Base-by-base conservation (phyloP, 2,797 vertebrate genomes). In the Urocyon cinereoargenteus region DNA sequence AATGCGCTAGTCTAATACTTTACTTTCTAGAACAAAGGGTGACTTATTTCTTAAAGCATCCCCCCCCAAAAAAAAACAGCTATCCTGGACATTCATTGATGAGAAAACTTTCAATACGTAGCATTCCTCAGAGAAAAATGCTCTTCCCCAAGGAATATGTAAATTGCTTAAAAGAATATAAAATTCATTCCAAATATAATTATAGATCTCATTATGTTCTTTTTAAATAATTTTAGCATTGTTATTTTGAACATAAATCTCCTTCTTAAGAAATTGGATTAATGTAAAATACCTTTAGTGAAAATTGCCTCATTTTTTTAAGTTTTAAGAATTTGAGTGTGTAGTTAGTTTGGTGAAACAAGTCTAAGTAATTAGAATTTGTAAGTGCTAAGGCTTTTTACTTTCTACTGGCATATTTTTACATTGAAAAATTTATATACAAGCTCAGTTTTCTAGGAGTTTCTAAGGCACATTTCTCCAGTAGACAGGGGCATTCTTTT, bases 1-100 rank as follows among this genome's bases (percentile, higher is more conserved):
- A n/a, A 85, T 87, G 12, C 10, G 51, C 11, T 45, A 59, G 51
- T 26, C 72, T 87, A 53, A 92, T 34, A 86, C 16, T 94, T 51
- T 21, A 49, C 26, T 88, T 88, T 89, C 53, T 87, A 93, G 40
- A 90, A 93, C 49, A 95, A 93, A 96, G 59, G 18, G 36, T 66
- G 53, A 51, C 90, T 83, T 95, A 92, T 95, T 97, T 93, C 97
- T 92, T 77, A 77, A 93, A 94, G 7, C 87, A 59, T 31, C 11
- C 26, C 36, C 36, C 36, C 40, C 0, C 1, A n/a, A 66, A 51
- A 95, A 96, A 93, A 90, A 85, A 73, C 59, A 83, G 11, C n/a
- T 78, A 31, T 75, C 86, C 72, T 91, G 24, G 77, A 96, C 97
- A 89, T 49, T 95, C 24, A 85, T 45, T 77, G 55, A 86, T 89